Evolutionary conservation across 2,113 vertebrate genomes (phyloP), one percentile per base, ranked within the genome.

Genomic region (Passer domesticus): DNA sequence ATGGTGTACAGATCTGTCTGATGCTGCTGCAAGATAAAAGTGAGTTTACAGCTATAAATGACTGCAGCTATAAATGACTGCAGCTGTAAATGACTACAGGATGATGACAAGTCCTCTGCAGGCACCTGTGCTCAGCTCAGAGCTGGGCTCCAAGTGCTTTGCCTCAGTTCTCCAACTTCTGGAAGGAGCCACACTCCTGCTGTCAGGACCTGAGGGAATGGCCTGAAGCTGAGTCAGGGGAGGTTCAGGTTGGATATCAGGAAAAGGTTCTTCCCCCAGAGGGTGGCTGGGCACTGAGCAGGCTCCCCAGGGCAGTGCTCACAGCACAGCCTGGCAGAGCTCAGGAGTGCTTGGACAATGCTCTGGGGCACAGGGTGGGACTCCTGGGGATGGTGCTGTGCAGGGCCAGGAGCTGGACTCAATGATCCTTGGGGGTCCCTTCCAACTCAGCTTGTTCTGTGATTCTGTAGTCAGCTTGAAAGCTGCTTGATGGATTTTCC

Each of bases 391-490:
- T 49, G 24, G 20, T 10, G n/a, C 50, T 66, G 35, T 0, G 72
- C 62, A 59, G 53, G 31, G 52, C 6, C 20, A 50, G 72, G 31
- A 18, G 18, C 1, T 68, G 73, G 31, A 7, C 3, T 33, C 0
- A 0, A 8, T 59, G 14, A 15, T 37, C 4, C 15, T 28, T 27
- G 1, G 1, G 46, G 1, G 22, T 46, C 33, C 33, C 22, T 68
- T 1, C 33, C 11, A 77, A 15, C 27, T 25, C 73, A 44, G 44
- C 2, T 17, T 50, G 1, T 33, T 60, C 44, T 59, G 8, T 27
- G 21, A 33, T 59, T 50, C 72, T 44, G 27, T 27, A 18, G 20
- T 84, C 37, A 52, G 50, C n/a, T 62, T 78, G 37, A 19, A 30
- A 1, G 1, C 43, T 41, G 49, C 50, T 66, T 43, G 27, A 17